Conservation (phyloP, 1,140 invertebrate genomes). For the Drosophila obscura region DNA sequence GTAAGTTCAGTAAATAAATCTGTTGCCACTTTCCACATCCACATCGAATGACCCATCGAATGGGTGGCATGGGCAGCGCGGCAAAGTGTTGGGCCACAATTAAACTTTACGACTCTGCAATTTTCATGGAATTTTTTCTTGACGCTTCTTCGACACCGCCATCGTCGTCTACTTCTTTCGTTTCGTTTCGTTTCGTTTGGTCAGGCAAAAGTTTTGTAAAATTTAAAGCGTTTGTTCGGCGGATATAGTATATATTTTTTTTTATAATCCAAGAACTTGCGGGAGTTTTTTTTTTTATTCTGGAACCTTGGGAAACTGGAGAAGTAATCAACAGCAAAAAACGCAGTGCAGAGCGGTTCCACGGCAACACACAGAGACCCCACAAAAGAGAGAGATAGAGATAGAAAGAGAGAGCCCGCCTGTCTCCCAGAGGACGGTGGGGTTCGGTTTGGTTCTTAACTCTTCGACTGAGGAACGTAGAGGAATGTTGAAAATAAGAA, state of each 20-base stretch:
- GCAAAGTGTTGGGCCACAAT: conserved; percentile 52
- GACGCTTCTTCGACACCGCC: background rate
- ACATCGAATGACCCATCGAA: no score
- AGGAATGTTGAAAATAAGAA: no score
- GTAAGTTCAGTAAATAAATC: no score
- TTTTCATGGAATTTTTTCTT: conserved; percentile 49
- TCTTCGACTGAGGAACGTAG: no score
- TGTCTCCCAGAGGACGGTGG: no score
- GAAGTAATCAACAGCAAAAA: conserved; percentile 13
- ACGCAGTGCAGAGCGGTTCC: background rate
- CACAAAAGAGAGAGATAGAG: no score
- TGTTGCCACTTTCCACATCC: no score
- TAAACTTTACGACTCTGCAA: conserved; percentile 73
- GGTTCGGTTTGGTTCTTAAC: no score
- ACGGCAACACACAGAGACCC: no score
- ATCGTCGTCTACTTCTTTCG: conserved; percentile 24
- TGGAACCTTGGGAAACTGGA: conserved; percentile 1
- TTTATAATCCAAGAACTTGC: conserved; percentile 19
- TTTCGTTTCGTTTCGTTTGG: conserved; percentile 14
- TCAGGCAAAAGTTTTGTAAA: conserved; percentile 40
- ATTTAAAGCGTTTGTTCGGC: conserved; percentile 55
- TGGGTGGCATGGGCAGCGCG: background rate
- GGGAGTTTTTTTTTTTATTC: conserved; percentile 7
- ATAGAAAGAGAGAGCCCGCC: no score
- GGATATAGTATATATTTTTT: conserved; percentile 6